Evolutionary conservation across 1,140 invertebrate species (phyloP).

Genomic region (Liolophura sinensis): DNA sequence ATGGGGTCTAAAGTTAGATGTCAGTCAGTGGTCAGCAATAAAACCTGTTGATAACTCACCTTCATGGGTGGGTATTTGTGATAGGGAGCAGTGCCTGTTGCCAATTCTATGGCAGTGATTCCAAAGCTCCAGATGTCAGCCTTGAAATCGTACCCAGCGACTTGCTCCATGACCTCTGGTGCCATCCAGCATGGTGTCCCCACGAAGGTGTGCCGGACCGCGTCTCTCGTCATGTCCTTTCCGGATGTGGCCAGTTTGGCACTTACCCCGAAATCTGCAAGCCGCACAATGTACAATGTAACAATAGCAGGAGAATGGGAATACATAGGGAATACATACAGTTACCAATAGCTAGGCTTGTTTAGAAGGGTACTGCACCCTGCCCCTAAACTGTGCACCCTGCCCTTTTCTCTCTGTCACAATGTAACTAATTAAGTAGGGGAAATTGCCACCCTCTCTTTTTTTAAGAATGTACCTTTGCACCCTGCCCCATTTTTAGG

Average conservation of each 20-base stretch:
- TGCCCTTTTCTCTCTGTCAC: no score
- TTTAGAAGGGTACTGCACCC: no score
- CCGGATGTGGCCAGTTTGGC: slow-evolving; percentile 83
- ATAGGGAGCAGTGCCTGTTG: slow-evolving; percentile 97
- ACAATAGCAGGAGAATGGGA: no score
- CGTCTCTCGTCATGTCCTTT: slow-evolving; percentile 86
- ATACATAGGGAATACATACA: no score
- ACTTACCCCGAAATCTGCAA: slow-evolving; percentile 64
- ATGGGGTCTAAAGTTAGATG: no score
- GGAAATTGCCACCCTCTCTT: no score
- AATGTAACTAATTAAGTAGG: no score
- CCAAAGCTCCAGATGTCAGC: slow-evolving; percentile 99
- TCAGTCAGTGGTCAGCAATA: no score
- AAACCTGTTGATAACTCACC: slow-evolving; percentile 55
- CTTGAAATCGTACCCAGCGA: slow-evolving; percentile 98
- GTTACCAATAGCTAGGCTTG: no score
- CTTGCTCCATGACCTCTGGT: slow-evolving; percentile 99
- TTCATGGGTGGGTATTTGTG: slow-evolving; percentile 99
- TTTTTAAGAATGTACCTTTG: no score
- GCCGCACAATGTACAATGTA: neutral
- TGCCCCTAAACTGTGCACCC: no score
- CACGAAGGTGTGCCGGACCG: slow-evolving; percentile 95
- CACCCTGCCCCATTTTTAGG: no score
- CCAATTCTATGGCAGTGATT: slow-evolving; percentile 98
- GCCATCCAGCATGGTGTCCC: slow-evolving; percentile 99